phyloP scores from a whole-genome alignment of 2,113 vertebrate species.

The Amphilophus citrinellus region DNA sequence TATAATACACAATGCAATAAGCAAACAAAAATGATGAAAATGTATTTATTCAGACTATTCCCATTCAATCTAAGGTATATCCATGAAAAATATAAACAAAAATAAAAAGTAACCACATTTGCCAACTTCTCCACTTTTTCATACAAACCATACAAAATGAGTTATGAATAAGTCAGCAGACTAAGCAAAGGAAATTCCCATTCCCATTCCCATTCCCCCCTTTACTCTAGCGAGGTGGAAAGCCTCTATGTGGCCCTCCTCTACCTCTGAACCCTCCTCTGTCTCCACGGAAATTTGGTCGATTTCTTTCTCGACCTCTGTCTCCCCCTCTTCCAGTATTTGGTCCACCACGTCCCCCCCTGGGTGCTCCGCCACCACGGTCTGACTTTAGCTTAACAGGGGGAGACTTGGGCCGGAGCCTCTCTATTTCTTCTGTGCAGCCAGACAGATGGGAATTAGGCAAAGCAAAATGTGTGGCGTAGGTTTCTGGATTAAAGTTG shows the following conservation, averaged over 20 bases:
- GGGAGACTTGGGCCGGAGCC: constrained; percentile 95
- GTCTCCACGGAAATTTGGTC: constrained; percentile 94
- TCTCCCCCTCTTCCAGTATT: constrained; percentile 90
- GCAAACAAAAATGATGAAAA: background rate
- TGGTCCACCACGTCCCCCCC: constrained; percentile 91
- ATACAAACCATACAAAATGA: background rate
- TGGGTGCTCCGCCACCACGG: constrained; percentile 89
- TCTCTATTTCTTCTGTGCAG: constrained; percentile 96
- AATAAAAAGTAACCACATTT: background rate
- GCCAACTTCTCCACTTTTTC: background rate
- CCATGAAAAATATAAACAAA: constrained; percentile 25
- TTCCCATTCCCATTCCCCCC: background rate
- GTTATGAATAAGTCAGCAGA: background rate
- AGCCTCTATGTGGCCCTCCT: constrained; percentile 92
- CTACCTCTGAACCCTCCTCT: constrained; percentile 93
- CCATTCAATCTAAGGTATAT: background rate
- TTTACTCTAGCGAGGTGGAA: constrained; percentile 86
- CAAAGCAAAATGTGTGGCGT: constrained; percentile 87
- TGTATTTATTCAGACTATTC: constrained; percentile 46
- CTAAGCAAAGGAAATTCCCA: background rate
- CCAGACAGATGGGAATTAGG: constrained; percentile 91
- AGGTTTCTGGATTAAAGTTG: constrained; percentile 94
- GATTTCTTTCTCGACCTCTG: constrained; percentile 92
- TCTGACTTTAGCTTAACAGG: constrained; percentile 92
- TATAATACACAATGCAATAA: background rate